Conservation (phyloP, 2,888 invertebrate genomes). For the Plebejus anna region DNA sequence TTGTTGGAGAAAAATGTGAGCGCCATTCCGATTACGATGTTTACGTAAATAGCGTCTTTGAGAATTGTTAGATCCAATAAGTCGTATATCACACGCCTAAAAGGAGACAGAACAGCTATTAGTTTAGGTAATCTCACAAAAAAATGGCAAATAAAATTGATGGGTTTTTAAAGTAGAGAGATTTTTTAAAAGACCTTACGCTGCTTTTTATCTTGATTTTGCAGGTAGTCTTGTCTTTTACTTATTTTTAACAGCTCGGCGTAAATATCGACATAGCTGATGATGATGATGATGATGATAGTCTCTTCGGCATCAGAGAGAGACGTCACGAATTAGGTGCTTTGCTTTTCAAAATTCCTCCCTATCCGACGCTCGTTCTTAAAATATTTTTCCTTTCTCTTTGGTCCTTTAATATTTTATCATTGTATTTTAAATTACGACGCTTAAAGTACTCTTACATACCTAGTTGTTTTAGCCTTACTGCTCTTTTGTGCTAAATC, state of each 20-base stretch:
- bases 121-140: neutral
- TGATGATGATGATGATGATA: too few relatives aligned
- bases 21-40: conserved; percentile 15
- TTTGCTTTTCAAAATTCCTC: too few relatives aligned
- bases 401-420: neutral
- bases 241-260: too few relatives aligned
- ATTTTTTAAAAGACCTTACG: too few relatives aligned
- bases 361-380: too few relatives aligned
- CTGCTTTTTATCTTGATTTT: neutral
- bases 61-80: conserved; percentile 19
- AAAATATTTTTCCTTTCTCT: too few relatives aligned
- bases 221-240: too few relatives aligned
- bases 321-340: too few relatives aligned
- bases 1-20: conserved; percentile 26
- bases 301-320: too few relatives aligned
- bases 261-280: too few relatives aligned
- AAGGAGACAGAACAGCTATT: neutral
- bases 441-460: neutral
- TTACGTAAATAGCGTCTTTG: neutral
- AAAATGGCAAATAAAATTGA: neutral
- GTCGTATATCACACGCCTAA: neutral
- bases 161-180: neutral
- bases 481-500: neutral
- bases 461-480: neutral
- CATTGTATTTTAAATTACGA: neutral